Evolutionary conservation across 2,888 invertebrate genomes (phyloP).

Genomic region (Aelia acuminata): DNA sequence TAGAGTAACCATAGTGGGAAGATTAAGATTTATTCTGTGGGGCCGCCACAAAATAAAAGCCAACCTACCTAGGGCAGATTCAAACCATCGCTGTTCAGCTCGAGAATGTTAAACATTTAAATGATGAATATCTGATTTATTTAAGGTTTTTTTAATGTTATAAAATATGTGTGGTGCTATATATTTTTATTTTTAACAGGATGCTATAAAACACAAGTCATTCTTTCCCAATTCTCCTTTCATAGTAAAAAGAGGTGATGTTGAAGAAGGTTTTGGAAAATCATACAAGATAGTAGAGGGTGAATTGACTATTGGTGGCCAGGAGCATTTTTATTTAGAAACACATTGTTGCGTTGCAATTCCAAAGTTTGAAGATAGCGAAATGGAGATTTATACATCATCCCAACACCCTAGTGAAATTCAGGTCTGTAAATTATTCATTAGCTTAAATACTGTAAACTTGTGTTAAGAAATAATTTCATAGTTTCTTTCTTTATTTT

Average conservation of each 20-base stretch:
- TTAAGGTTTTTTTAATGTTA: neutral
- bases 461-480: too few relatives aligned
- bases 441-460: neutral
- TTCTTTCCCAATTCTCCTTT: constrained; percentile 77
- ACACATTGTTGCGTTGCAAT: constrained; percentile 81
- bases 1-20: too few relatives aligned
- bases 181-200: constrained; percentile 69
- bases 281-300: constrained; percentile 84
- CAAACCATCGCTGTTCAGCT: too few relatives aligned
- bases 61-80: too few relatives aligned
- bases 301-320: constrained; percentile 85
- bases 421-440: constrained; percentile 71
- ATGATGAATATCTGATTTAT: too few relatives aligned
- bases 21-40: too few relatives aligned
- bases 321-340: constrained; percentile 98
- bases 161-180: neutral
- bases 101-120: too few relatives aligned
- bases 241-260: constrained; percentile 77
- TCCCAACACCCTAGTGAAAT: constrained; percentile 88
- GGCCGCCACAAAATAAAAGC: too few relatives aligned
- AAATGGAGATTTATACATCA: constrained; percentile 87
- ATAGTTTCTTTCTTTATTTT: too few relatives aligned
- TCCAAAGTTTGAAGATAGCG: constrained; percentile 84
- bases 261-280: constrained; percentile 77
- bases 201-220: constrained; percentile 84